Percentiles rank a stretch among this genome's conserved stretches.
These are phyloP conservation scores for Ataeniobius toweri DNA, from an alignment of 2,797 vertebrate species.

Conservation along the genomic window DNA sequence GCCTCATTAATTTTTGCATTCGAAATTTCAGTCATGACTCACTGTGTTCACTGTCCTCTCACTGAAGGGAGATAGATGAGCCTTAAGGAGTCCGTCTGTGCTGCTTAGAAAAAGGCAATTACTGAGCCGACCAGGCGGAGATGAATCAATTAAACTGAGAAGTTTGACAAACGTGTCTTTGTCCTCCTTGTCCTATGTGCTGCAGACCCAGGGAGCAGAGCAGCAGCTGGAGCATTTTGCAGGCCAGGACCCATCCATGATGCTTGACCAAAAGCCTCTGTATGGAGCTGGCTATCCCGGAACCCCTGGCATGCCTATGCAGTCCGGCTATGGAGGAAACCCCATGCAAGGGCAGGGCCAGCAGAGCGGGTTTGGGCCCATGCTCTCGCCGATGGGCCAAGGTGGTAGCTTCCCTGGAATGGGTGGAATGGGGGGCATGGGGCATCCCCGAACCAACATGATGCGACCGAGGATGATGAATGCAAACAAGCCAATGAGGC, in stretches of 20 bases:
- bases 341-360: constrained; percentile 81
- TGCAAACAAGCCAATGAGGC: constrained; percentile 91
- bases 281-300: constrained; percentile 90
- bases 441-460: constrained; percentile 86
- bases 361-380: constrained; percentile 77
- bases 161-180: constrained; percentile 48
- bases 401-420: constrained; percentile 85
- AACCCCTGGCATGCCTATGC: constrained; percentile 86
- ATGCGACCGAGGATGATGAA: constrained; percentile 89
- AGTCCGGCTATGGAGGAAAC: constrained; percentile 82
- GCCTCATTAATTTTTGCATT: constrained; percentile 41
- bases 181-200: constrained; percentile 36
- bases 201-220: constrained; percentile 86
- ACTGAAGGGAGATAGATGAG: constrained; percentile 58
- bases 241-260: constrained; percentile 87
- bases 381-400: constrained; percentile 84
- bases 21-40: constrained; percentile 57
- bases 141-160: constrained; percentile 58
- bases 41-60: constrained; percentile 49
- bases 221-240: constrained; percentile 87
- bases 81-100: constrained; percentile 44
- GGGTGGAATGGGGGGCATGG: constrained; percentile 87
- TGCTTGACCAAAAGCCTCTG: constrained; percentile 90
- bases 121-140: constrained; percentile 49
- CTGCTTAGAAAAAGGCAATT: constrained; percentile 63